Percentiles rank a stretch among this genome's conserved stretches.
Conservation (phyloP, 2,113 vertebrate species). For the Ictalurus punctatus region DNA sequence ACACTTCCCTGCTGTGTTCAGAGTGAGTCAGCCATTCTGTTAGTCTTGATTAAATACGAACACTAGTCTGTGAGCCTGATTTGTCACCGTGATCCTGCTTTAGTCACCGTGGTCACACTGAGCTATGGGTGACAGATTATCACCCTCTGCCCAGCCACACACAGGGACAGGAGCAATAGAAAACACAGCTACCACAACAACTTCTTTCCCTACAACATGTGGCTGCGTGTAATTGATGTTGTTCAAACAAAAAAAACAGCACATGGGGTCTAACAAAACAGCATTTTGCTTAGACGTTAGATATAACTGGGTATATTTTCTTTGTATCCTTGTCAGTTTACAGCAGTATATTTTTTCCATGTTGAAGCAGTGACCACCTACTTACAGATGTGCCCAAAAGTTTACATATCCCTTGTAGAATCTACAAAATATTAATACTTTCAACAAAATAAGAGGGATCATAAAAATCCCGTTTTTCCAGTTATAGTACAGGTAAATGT, state of each 20-base stretch:
- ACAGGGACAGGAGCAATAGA: not conserved
- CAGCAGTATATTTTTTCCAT: not conserved
- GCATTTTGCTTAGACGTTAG: not conserved
- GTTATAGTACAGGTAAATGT: not conserved
- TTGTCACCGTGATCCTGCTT: not conserved
- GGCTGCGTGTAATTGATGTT: not conserved
- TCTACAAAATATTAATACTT: too few species aligned
- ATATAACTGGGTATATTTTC: not conserved
- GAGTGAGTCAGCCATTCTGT: not conserved
- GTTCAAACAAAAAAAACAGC: not conserved
- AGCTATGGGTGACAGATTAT: not conserved
- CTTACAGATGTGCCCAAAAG: not conserved
- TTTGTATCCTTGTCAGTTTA: not conserved
- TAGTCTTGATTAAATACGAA: conserved; percentile 1
- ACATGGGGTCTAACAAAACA: not conserved
- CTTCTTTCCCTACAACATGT: not conserved
- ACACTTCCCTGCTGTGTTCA: not conserved
- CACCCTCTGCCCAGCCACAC: conserved; percentile 8
- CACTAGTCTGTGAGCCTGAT: not conserved
- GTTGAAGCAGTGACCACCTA: not conserved
- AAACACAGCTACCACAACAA: conserved; percentile 18
- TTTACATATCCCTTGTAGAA: too few species aligned
- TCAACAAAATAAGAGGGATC: too few species aligned
- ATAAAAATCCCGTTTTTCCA: not conserved
- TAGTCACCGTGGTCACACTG: conserved; percentile 2